These are phyloP conservation scores for Oncorhynchus masou DNA, from an alignment of 2,113 vertebrate species.

Conservation along the genomic window DNA sequence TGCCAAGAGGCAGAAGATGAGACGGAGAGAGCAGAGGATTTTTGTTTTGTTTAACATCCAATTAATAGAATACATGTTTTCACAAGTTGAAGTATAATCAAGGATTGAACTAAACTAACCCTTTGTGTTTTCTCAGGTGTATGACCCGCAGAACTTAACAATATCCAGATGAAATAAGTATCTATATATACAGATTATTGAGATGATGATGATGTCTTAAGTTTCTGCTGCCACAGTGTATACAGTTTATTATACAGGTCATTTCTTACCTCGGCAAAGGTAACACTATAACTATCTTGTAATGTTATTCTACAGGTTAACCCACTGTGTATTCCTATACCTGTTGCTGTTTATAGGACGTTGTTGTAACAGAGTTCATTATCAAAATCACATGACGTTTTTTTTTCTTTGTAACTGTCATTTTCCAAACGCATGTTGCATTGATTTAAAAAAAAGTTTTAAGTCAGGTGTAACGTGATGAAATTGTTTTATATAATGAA, in stretches of 20 bases:
- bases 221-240: slow-evolving; percentile 47
- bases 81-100: slow-evolving; percentile 50
- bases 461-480: slow-evolving; percentile 21
- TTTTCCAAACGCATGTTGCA: slow-evolving; percentile 40
- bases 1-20: slow-evolving; percentile 35
- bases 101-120: slow-evolving; percentile 59
- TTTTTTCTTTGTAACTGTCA: slow-evolving; percentile 35
- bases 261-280: slow-evolving; percentile 35
- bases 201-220: slow-evolving; percentile 57
- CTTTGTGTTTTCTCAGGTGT: slow-evolving; percentile 74
- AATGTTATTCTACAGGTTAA: slow-evolving; percentile 41
- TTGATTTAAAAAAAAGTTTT: slow-evolving; percentile 44
- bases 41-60: slow-evolving; percentile 32
- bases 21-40: slow-evolving; percentile 30
- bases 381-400: slow-evolving; percentile 33
- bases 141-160: slow-evolving; percentile 63
- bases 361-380: slow-evolving; percentile 27
- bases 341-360: slow-evolving; percentile 47
- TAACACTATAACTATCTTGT: slow-evolving; percentile 50
- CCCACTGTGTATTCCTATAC: slow-evolving; percentile 43
- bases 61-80: slow-evolving; percentile 45
- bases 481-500: slow-evolving; percentile 25
- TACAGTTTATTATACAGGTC: slow-evolving; percentile 55
- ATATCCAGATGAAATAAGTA: slow-evolving; percentile 59
- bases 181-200: slow-evolving; percentile 59